Conservation (phyloP, 1,140 invertebrate species). For the Mycetomoellerius zeteki region DNA sequence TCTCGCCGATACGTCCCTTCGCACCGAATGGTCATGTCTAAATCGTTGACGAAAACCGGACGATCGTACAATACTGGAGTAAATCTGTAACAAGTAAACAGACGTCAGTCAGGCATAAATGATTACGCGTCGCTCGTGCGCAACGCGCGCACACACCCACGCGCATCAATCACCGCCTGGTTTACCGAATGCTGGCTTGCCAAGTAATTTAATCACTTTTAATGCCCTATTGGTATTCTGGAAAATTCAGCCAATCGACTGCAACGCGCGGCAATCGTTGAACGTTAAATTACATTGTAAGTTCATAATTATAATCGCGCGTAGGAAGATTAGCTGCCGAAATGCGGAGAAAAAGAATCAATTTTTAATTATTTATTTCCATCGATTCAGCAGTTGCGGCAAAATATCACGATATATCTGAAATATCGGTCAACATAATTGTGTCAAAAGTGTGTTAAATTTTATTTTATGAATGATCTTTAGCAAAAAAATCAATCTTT, state of each 20-base stretch:
- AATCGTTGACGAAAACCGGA: slow-evolving; percentile 10
- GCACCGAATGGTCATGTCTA: slow-evolving; percentile 1
- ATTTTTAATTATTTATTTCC: slow-evolving; percentile 22
- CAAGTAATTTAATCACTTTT: slow-evolving; percentile 78
- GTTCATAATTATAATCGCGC: slow-evolving; percentile 38
- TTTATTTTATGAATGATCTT: background rate
- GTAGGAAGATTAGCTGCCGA: background rate
- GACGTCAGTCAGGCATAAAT: slow-evolving; percentile 74
- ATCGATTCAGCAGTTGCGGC: background rate
- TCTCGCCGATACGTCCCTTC: background rate
- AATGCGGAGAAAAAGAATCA: background rate
- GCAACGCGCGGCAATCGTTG: slow-evolving; percentile 38
- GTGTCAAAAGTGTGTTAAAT: background rate
- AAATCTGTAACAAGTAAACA: slow-evolving; percentile 72
- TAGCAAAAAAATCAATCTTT: background rate
- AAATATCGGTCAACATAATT: slow-evolving; percentile 2
- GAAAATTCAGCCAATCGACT: slow-evolving; percentile 71
- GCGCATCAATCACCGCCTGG: slow-evolving; percentile 73
- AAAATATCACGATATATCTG: background rate
- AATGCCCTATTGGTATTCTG: slow-evolving; percentile 71
- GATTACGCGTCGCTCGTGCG: slow-evolving; percentile 61
- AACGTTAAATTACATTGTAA: slow-evolving; percentile 57
- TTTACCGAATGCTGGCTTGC: slow-evolving; percentile 72
- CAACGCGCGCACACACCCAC: slow-evolving; percentile 53
- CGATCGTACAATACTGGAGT: slow-evolving; percentile 30